Evolutionary conservation across 2,113 vertebrate genomes (phyloP).

Genomic region (Cisticola juncidis): DNA sequence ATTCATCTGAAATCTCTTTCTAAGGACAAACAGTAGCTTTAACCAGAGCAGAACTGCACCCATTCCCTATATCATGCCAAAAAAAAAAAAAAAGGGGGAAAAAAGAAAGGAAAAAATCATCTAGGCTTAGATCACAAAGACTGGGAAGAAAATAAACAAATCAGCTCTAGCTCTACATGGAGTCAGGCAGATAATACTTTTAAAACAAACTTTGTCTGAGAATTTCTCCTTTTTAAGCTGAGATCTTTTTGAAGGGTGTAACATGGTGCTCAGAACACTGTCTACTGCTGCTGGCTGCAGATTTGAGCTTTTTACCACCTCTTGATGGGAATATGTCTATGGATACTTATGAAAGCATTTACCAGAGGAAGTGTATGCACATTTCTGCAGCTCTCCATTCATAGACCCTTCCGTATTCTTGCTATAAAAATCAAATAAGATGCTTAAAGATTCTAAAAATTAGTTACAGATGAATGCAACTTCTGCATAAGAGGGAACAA

Average conservation of each 20-base stretch:
- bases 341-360: not conserved
- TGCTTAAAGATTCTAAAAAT: not conserved
- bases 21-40: not conserved
- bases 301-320: not conserved
- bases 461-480: not conserved
- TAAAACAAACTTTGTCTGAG: not conserved
- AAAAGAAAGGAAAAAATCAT: not conserved
- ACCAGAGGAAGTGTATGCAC: not conserved
- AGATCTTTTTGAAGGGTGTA: not conserved
- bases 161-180: not conserved
- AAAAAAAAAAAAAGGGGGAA: not conserved
- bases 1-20: not conserved
- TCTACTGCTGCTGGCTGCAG: not conserved
- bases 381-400: not conserved
- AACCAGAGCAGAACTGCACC: not conserved
- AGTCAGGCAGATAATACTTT: not conserved
- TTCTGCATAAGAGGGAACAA: not conserved
- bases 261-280: fast-evolving
- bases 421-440: not conserved
- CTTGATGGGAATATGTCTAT: fast-evolving
- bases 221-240: not conserved
- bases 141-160: not conserved
- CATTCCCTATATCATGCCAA: not conserved
- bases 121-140: not conserved
- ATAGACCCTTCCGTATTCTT: not conserved